A percentile compares a stretch with the other conserved stretches of the same genome.
Conservation (phyloP, 2,113 vertebrate species). For the Chlorodrepanis virens region DNA sequence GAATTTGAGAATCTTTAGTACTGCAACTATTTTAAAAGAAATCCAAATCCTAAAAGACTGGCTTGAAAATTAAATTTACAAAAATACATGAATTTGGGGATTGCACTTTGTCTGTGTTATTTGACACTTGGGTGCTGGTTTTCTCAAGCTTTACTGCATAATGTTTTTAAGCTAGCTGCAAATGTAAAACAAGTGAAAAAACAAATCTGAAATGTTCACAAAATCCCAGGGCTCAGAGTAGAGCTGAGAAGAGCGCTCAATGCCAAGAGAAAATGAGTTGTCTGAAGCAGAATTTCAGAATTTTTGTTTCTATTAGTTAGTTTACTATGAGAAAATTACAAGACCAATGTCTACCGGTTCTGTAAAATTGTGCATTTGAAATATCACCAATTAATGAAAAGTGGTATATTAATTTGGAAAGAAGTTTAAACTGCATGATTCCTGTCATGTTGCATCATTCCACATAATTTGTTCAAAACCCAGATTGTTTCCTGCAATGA, state of each 20-base stretch:
- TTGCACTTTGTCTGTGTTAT: neutral
- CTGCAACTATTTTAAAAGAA: neutral
- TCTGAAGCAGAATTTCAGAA: neutral
- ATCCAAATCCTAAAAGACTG: neutral
- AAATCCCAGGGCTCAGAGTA: neutral
- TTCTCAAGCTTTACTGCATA: neutral
- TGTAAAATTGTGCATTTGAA: neutral
- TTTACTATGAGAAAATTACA: neutral
- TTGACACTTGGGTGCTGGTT: neutral
- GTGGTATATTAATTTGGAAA: neutral
- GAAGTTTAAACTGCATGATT: neutral
- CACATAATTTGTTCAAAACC: neutral
- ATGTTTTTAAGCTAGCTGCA: neutral
- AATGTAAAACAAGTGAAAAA: neutral
- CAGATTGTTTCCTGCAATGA: neutral
- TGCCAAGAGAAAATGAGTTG: neutral
- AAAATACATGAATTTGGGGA: neutral
- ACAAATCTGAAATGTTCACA: neutral
- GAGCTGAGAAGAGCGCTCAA: neutral
- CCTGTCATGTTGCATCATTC: neutral
- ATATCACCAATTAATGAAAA: neutral
- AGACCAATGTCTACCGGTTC: neutral
- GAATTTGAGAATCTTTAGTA: neutral
- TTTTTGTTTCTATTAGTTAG: neutral
- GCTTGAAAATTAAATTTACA: neutral